Evolutionary conservation across 2,797 vertebrate species (phyloP).

Genomic region (Rhinogobio ventralis): DNA sequence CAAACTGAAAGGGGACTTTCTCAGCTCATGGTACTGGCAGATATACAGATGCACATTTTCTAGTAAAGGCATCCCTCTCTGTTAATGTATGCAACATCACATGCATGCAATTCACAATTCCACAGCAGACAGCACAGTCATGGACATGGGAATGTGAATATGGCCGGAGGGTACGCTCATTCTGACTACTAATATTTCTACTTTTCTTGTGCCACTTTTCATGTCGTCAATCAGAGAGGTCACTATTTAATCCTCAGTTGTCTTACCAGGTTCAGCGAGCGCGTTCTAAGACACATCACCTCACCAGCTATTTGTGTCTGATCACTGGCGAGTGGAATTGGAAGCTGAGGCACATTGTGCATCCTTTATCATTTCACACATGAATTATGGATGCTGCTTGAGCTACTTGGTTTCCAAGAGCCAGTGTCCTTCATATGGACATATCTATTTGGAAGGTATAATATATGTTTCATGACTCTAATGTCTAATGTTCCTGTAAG

Average conservation of each 20-base stretch:
- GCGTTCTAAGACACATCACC: background rate
- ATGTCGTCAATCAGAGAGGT: constrained; percentile 28
- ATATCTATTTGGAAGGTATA: constrained; percentile 31
- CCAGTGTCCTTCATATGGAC: constrained; percentile 27
- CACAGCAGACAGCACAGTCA: background rate
- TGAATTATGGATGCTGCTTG: constrained; percentile 56
- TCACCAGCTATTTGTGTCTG: constrained; percentile 41
- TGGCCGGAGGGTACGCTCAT: constrained; percentile 22
- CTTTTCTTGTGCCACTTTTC: constrained; percentile 27
- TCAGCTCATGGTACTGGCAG: background rate
- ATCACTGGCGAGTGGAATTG: constrained; percentile 51
- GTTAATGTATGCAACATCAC: background rate
- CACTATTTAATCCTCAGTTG: constrained; percentile 35
- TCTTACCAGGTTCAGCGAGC: constrained; percentile 18
- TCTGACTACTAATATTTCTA: constrained; percentile 27
- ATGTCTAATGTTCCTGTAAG: constrained; percentile 34
- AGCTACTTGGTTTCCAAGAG: constrained; percentile 44
- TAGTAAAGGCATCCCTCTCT: background rate
- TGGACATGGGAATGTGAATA: constrained; percentile 25
- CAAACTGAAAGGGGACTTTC: background rate
- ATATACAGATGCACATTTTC: background rate
- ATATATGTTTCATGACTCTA: constrained; percentile 36
- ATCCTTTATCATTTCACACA: constrained; percentile 56
- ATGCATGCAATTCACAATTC: constrained; percentile 22
- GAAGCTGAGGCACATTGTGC: constrained; percentile 21